These are phyloP conservation scores for Verasper variegatus DNA, from an alignment of 2,113 vertebrate genomes.

Conservation along the genomic window DNA sequence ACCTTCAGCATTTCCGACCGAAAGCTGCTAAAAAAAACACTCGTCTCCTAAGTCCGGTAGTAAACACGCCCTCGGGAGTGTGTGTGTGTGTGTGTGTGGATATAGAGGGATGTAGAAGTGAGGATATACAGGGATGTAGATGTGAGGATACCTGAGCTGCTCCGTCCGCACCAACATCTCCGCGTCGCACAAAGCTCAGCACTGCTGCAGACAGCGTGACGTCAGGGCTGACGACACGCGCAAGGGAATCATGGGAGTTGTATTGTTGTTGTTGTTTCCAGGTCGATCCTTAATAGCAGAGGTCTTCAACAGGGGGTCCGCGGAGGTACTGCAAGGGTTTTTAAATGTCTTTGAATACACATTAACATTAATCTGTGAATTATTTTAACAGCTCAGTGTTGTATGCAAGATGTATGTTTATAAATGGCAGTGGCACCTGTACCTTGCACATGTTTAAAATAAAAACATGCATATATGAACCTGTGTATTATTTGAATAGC, in stretches of 20 bases:
- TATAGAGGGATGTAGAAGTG: conserved; percentile 16
- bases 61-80: background rate
- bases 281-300: no score
- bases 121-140: conserved; percentile 9
- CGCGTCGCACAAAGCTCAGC: conserved; percentile 67
- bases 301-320: no score
- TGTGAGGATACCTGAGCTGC: conserved; percentile 49
- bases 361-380: no score
- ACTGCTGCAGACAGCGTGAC: conserved; percentile 57
- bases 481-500: no score
- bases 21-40: background rate
- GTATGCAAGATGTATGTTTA: no score
- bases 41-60: background rate
- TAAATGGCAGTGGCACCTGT: no score
- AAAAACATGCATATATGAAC: no score
- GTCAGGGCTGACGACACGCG: conserved; percentile 40
- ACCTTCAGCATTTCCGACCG: background rate
- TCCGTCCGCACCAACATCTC: conserved; percentile 58
- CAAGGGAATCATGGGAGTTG: conserved; percentile 60
- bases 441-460: no score
- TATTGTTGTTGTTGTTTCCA: conserved; percentile 31
- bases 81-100: background rate
- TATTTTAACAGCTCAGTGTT: no score
- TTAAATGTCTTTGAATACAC: no score
- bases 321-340: no score